A percentile compares a stretch with the other conserved stretches of the same genome.
phyloP scores from a whole-genome alignment of 1,140 invertebrate genomes.

The Drosophila kikkawai region DNA sequence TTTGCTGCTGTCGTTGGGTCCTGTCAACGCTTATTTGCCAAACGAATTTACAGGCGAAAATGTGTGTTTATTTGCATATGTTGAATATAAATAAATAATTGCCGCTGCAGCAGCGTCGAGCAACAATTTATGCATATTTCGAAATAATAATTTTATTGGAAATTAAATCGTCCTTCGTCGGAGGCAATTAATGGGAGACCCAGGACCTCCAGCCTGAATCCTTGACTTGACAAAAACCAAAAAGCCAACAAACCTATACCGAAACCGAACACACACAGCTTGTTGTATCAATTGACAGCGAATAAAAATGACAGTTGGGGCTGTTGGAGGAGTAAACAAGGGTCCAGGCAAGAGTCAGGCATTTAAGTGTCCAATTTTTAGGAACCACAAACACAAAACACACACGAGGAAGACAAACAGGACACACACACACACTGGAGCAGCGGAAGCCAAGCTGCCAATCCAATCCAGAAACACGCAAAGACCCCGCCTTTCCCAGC shows the following conservation, averaged over 20 bases:
- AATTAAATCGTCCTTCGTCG: conserved; percentile 39
- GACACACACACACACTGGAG: conserved; percentile 16
- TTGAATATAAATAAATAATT: conserved; percentile 61
- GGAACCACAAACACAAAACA: conserved; percentile 62
- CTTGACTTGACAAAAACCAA: conserved; percentile 1
- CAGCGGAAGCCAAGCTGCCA: conserved; percentile 43
- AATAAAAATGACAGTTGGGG: conserved; percentile 80
- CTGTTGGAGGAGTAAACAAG: conserved; percentile 60
- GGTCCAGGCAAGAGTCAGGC: conserved; percentile 52
- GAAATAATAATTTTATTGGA: conserved; percentile 50
- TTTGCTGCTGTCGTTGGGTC: neutral
- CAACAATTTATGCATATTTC: conserved; percentile 59
- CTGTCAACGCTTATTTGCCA: conserved; percentile 43
- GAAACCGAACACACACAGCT: conserved; percentile 36
- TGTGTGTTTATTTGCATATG: conserved; percentile 56
- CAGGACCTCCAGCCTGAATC: neutral
- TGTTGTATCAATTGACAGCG: conserved; percentile 84
- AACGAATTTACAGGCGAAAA: conserved; percentile 47
- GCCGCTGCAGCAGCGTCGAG: neutral
- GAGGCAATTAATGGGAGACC: conserved; percentile 24
- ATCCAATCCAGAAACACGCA: conserved; percentile 41
- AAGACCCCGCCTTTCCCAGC: conserved; percentile 14
- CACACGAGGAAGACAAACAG: conserved; percentile 37
- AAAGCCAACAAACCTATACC: neutral
- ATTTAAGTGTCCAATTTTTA: conserved; percentile 78